These are phyloP conservation scores for Telmatherina bonti DNA, from an alignment of 2,797 vertebrate genomes.

Conservation along the genomic window DNA sequence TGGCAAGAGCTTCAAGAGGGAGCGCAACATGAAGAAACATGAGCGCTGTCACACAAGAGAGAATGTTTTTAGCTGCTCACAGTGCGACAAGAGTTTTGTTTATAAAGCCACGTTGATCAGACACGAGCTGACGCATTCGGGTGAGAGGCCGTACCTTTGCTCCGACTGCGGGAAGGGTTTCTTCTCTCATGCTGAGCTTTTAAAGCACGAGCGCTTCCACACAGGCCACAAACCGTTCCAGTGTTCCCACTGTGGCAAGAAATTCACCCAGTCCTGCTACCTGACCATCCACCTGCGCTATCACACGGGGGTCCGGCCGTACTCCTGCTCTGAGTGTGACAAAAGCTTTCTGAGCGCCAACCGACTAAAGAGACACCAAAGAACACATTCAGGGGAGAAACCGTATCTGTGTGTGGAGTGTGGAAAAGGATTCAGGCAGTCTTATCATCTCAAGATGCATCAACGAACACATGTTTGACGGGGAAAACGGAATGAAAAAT, in stretches of 20 bases:
- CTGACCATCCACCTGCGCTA: slow-evolving; percentile 82
- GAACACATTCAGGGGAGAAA: slow-evolving; percentile 78
- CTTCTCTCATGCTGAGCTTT: slow-evolving; percentile 78
- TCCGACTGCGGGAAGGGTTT: slow-evolving; percentile 82
- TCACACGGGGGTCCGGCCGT: slow-evolving; percentile 79
- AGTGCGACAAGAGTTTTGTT: slow-evolving; percentile 80
- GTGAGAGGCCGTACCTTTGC: slow-evolving; percentile 82
- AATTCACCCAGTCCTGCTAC: slow-evolving; percentile 83
- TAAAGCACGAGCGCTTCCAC: slow-evolving; percentile 83
- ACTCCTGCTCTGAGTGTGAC: slow-evolving; percentile 75
- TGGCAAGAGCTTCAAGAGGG: slow-evolving; percentile 80
- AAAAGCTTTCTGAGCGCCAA: slow-evolving; percentile 83
- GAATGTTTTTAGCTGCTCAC: slow-evolving; percentile 76
- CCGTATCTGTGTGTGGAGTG: slow-evolving; percentile 75
- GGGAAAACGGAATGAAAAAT: slow-evolving; percentile 25
- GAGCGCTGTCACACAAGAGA: slow-evolving; percentile 79
- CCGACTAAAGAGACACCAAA: slow-evolving; percentile 80
- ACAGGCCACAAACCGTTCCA: slow-evolving; percentile 83
- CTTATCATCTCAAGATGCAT: slow-evolving; percentile 81
- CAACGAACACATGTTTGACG: slow-evolving; percentile 67
- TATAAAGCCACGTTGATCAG: slow-evolving; percentile 79
- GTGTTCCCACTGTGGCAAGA: slow-evolving; percentile 79
- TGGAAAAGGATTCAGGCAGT: slow-evolving; percentile 77
- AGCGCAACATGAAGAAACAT: slow-evolving; percentile 79
- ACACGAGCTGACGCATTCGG: slow-evolving; percentile 81